Evolutionary conservation across 2,797 vertebrate species (phyloP), one percentile per base, ranked within the genome.

Genomic region (Scyliorhinus canicula): DNA sequence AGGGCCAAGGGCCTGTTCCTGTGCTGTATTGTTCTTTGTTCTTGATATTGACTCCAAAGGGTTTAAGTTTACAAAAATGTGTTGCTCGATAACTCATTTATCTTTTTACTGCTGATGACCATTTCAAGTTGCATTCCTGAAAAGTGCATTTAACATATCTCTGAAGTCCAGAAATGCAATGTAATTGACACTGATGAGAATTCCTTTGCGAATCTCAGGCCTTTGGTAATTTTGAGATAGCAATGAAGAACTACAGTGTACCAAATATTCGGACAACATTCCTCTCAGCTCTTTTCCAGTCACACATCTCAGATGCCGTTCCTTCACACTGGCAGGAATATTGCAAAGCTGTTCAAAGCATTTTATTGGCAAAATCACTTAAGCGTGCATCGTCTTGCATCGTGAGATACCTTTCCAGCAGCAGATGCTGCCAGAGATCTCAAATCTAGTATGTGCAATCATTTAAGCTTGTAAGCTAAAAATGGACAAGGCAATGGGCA

Each of bases 381-480:
- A 65, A 63, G 40, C 5, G 2, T 82, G 79, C 79, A 24, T 47
- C 21, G 4, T 82, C 44, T 24, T 7, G 44, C 24, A 60, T 40
- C 57, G 65, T 44, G 40, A 44, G 21, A 91, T 63, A n/a, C 57
- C 65, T 5, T 88, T 57, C 40, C 57, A 91, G 88, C 14, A 63
- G 24, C 77, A 47, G 40, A 7, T 44, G n/a, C 16, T 40, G 7
- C 31, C 86, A n/a, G 19, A 21, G 57, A 40, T n/a, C 88, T 65
- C 40, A 47, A 82, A 91, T 24, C 60, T 65, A 19, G 5, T 21
- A 3, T 44, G n/a, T 91, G n/a, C 3, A 63, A 91, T 91, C 57
- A 65, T 63, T 91, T 65, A 65, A n/a, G 24, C 88, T 91, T 91
- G 88, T 35, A 91, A 91, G 57, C 31, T n/a, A 88, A n/a, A 50